Base-by-base conservation (phyloP, 2,797 vertebrate species). In the Poeciliopsis paucimaculata region DNA sequence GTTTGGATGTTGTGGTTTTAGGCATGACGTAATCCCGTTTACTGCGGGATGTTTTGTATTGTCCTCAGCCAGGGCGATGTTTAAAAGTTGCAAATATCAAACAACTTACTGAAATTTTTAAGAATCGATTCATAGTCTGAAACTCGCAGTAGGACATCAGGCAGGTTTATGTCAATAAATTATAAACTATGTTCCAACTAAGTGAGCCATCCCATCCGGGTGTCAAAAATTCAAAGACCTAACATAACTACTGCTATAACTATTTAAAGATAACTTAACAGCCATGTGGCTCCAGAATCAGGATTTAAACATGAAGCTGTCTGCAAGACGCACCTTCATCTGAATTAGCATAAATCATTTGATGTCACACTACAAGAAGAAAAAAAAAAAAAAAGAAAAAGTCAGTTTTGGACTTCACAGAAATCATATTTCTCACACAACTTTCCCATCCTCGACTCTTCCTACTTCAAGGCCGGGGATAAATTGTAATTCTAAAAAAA, bases 401-500 rank as follows among this genome's bases (percentile, higher is more conserved):
- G 73, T 66, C 78, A 83, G 66, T 57, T 78, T 76, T 77, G 57
- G 47, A 76, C 84, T 73, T 87, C 88, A 88, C 66, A 86, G 78
- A 83, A 88, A 87, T 84, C 20, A 80, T 82, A 77, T 82, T 90
- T 91, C 88, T 79, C 55, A 82, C 86, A 79, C 83, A 93, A 89
- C 87, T 79, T 82, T 82, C 84, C 85, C 82, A 79, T 85, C 72
- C 79, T 53, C 31, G 3, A 39, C 73, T 75, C 75, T 78, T 82
- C 82, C 76, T 83, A 77, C 91, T 95, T 90, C 90, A 90, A 93
- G 84, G 90, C 92, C 82, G 55, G 79, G 82, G 88, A 93, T 94
- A 92, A 92, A 94, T 91, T 91, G 91, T 86, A 93, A 91, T 94
- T 92, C 84, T 88, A 82, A 90, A 91, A 88, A 90, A 91, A 88